Percentiles rank a stretch among this genome's conserved stretches.
Conservation (phyloP, 2,888 invertebrate genomes). For the Crioceris asparagi region DNA sequence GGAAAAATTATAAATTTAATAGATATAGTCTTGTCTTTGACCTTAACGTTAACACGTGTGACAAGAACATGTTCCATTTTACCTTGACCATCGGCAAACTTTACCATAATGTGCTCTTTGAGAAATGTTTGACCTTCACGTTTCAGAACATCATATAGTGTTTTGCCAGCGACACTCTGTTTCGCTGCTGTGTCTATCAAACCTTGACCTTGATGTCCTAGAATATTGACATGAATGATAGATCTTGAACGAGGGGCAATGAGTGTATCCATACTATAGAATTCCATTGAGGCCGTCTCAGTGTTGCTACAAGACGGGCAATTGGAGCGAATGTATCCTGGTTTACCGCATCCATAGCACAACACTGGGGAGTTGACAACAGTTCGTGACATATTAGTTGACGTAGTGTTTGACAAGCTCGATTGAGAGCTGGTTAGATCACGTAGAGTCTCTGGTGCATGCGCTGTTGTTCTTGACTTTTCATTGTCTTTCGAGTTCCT, state of each 20-base stretch:
- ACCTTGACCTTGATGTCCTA: conserved; percentile 8
- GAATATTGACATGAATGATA: conserved; percentile 4
- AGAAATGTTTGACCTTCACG: conserved; percentile 4
- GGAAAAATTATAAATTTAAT: conserved; percentile 10
- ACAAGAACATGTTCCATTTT: conserved; percentile 8
- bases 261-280: conserved; percentile 4
- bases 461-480: neutral
- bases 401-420: neutral
- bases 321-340: conserved; percentile 6
- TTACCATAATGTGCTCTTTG: conserved; percentile 1
- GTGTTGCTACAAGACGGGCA: conserved; percentile 4
- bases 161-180: conserved; percentile 9
- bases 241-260: conserved; percentile 6
- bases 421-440: neutral
- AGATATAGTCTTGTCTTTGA: conserved; percentile 5
- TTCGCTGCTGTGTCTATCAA: conserved; percentile 9
- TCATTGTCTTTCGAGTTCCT: neutral
- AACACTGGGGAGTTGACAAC: conserved; percentile 2
- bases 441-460: neutral
- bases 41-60: conserved; percentile 4
- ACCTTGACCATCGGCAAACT: conserved; percentile 7
- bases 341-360: no score
- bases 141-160: conserved; percentile 5
- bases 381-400: neutral
- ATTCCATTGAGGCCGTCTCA: conserved; percentile 5